phyloP scores from a whole-genome alignment of 2,797 vertebrate genomes.

The Lerista edwardsae region DNA sequence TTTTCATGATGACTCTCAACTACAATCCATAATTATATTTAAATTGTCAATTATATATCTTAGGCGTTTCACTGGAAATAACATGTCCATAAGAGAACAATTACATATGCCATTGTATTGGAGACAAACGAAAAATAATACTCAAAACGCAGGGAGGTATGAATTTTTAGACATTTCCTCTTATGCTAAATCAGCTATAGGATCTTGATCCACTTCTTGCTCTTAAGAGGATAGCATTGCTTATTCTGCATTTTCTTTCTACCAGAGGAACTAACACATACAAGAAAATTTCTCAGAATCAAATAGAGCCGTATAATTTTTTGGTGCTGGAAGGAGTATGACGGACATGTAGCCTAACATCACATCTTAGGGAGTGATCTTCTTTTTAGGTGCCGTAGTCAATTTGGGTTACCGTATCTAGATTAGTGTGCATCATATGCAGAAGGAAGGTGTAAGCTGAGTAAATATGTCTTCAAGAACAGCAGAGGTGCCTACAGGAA shows the following conservation, averaged over 20 bases:
- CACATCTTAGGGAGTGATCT: constrained; percentile 1
- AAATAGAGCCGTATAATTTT: constrained; percentile 31
- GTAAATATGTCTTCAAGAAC: neutral
- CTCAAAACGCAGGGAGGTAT: constrained; percentile 79
- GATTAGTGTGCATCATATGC: neutral
- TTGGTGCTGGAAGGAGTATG: constrained; percentile 21
- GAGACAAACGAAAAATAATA: constrained; percentile 80
- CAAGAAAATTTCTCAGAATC: constrained; percentile 62
- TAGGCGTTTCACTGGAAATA: constrained; percentile 80
- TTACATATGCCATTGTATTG: constrained; percentile 79
- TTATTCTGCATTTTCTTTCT: constrained; percentile 77
- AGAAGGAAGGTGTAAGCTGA: neutral
- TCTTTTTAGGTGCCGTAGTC: neutral
- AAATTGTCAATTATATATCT: constrained; percentile 79
- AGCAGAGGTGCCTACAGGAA: neutral
- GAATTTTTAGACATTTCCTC: constrained; percentile 79
- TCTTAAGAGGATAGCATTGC: constrained; percentile 77
- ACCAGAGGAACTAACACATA: constrained; percentile 73
- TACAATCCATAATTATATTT: constrained; percentile 76
- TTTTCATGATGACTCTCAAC: constrained; percentile 72
- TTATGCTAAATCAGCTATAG: constrained; percentile 77
- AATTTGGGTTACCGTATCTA: neutral
- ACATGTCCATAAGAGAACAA: constrained; percentile 79
- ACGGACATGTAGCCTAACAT: constrained; percentile 45
- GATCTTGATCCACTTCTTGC: constrained; percentile 77